Evolutionary conservation across 2,797 vertebrate genomes (phyloP), one percentile per base, ranked within the genome.

Genomic region (Sternarchorhynchus goeldii): DNA sequence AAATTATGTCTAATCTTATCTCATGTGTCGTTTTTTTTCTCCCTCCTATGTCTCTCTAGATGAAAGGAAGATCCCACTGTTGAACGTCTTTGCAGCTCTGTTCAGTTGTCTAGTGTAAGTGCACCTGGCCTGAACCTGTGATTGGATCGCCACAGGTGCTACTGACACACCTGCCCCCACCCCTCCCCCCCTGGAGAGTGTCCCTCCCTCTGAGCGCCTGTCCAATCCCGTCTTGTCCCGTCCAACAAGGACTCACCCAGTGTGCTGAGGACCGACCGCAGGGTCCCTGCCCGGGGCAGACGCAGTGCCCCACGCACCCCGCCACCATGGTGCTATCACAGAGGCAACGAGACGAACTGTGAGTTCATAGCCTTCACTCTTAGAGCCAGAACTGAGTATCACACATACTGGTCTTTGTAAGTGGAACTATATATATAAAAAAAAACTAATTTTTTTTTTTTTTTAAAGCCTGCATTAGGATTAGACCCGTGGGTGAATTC

Each of bases 261-360:
- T 36, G 67, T 56, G 50, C 69, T 75, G 20, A 77, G 79, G 75
- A 84, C 75, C 57, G 25, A 60, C 77, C 29, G 39, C 69, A 70
- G 73, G 64, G 71, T 81, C 81, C 83, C 85, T 88, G 71, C 75
- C 74, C 64, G 80, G 83, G 82, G 86, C 91, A 86, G 90, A 94
- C 93, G 90, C 84, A 91, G 88, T 86, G 91, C 86, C 94, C 86
- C 89, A 41, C 67, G 32, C 86, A 68, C 55, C 12, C 91, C 88
- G 90, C 94, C 93, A 92, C 88, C 86, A 99, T 99, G 98, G 98
- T 99, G 95, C 96, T 99, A 94, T 99, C 98, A 90, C 98, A 99
- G 91, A 97, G 97, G 93, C 98, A 99, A 95, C 93, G 96, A 94
- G 98, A 99, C 85, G 97, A 99, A 91, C 93, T 99, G 97, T 99